Evolutionary conservation across 1,140 invertebrate genomes (phyloP).

Genomic region (Drosophila biarmipes): DNA sequence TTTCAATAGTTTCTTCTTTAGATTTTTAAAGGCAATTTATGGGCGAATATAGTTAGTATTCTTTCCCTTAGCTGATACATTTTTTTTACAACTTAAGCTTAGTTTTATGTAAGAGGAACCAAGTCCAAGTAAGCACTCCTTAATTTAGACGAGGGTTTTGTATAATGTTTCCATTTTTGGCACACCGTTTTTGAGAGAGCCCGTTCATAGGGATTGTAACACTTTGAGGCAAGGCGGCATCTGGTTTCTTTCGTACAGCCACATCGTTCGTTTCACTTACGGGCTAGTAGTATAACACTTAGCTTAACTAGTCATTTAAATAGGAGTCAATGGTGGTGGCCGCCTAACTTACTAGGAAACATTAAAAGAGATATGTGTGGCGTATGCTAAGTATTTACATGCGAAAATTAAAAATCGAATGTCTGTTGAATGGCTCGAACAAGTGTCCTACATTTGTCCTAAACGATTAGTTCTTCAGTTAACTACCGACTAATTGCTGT

Average conservation of each 20-base stretch:
- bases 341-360: conserved; percentile 11
- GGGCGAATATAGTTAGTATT: not conserved
- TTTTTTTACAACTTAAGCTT: not conserved
- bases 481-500: conserved; percentile 15
- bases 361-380: conserved; percentile 1
- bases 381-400: conserved; percentile 41
- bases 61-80: not conserved
- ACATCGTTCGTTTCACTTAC: conserved; percentile 18
- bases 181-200: conserved; percentile 18
- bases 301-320: conserved; percentile 24
- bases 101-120: not conserved
- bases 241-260: conserved; percentile 18
- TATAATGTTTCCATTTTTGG: conserved; percentile 15
- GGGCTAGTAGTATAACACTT: conserved; percentile 14
- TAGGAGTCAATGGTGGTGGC: conserved; percentile 10
- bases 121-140: conserved; percentile 1
- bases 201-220: conserved; percentile 2
- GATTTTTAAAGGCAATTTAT: not conserved
- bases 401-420: conserved; percentile 39
- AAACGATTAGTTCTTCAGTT: not conserved
- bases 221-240: conserved; percentile 44
- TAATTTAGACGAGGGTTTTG: not conserved
- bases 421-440: conserved; percentile 29
- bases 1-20: not conserved
- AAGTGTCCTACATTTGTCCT: conserved; percentile 6